phyloP scores from a whole-genome alignment of 2,113 vertebrate genomes.

The Bos indicus region DNA sequence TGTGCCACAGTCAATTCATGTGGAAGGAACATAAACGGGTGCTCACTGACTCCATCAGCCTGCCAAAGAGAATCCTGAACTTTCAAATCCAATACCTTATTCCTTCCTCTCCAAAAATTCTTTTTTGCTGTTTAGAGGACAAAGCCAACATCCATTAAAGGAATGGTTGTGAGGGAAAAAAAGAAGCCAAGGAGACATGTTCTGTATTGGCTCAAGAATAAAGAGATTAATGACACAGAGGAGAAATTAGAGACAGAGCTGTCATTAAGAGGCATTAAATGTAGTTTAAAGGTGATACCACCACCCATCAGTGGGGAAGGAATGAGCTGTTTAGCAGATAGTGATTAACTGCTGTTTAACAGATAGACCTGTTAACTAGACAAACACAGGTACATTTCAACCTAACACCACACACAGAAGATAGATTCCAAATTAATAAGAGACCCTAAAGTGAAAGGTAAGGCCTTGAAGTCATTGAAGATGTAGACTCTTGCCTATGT shows the following conservation, averaged over 20 bases:
- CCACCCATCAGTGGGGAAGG: background rate
- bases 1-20: background rate
- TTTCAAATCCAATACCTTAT: background rate
- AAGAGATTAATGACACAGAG: background rate
- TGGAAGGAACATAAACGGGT: background rate
- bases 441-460: background rate
- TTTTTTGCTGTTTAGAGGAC: background rate
- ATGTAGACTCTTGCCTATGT: background rate
- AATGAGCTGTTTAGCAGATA: background rate
- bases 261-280: background rate
- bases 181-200: background rate
- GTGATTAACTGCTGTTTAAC: background rate
- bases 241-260: background rate
- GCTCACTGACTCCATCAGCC: background rate
- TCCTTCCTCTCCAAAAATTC: background rate
- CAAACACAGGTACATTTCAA: background rate
- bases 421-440: background rate
- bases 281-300: background rate
- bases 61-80: background rate
- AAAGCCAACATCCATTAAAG: background rate
- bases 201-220: background rate
- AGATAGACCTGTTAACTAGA: background rate
- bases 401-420: background rate
- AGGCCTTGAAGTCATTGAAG: background rate
- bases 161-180: background rate